Percentiles rank a stretch among this genome's conserved stretches.
phyloP scores from a whole-genome alignment of 2,797 vertebrate genomes.

The Hypotaenidia philippensis region DNA sequence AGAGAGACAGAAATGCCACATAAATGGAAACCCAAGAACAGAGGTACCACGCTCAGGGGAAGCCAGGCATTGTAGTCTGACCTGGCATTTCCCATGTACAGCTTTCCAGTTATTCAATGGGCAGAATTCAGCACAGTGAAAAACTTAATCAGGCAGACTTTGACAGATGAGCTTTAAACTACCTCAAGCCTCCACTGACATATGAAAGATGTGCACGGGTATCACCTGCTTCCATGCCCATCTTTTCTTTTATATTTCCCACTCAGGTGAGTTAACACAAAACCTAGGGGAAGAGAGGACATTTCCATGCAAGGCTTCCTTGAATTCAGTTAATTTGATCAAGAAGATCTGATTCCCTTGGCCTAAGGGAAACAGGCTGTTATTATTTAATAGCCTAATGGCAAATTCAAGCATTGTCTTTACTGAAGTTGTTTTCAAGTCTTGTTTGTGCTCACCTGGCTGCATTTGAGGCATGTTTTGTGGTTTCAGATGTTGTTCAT shows the following conservation, averaged over 20 bases:
- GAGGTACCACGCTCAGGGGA: neutral
- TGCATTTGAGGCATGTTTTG: neutral
- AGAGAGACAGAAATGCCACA: neutral
- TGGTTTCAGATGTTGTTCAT: neutral
- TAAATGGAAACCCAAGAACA: neutral
- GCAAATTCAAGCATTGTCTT: neutral
- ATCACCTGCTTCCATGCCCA: neutral
- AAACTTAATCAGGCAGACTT: neutral
- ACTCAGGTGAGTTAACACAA: neutral
- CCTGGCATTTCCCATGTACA: neutral
- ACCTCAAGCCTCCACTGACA: neutral
- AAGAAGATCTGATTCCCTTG: neutral
- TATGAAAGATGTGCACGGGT: neutral
- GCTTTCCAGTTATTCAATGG: neutral
- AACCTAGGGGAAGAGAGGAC: neutral
- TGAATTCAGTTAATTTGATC: neutral
- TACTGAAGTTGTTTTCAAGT: neutral
- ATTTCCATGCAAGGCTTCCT: constrained; percentile 8
- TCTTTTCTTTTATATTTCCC: neutral
- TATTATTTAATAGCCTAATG: neutral
- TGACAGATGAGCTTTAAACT: constrained; percentile 21
- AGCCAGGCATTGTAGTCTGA: neutral
- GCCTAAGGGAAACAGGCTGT: neutral
- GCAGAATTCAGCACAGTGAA: neutral
- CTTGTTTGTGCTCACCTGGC: neutral